These are phyloP conservation scores for Cotesia chilonis DNA, from an alignment of 1,140 invertebrate species.

Conservation along the genomic window DNA sequence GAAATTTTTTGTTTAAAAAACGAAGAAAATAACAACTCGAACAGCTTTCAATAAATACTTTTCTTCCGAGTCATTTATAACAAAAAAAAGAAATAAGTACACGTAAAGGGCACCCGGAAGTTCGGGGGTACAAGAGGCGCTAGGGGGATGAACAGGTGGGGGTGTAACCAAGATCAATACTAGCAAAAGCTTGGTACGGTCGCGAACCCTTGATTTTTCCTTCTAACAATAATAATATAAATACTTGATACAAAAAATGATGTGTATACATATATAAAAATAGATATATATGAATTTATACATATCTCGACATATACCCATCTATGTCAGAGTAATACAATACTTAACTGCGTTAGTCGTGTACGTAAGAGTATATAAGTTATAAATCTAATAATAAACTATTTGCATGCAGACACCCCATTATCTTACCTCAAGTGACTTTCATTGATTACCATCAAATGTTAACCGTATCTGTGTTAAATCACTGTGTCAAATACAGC, in stretches of 20 bases:
- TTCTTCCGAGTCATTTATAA: not conserved
- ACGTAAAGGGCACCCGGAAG: slow-evolving; percentile 24
- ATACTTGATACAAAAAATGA: slow-evolving; percentile 10
- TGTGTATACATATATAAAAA: too few species aligned
- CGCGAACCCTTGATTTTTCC: slow-evolving; percentile 32
- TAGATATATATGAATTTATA: too few species aligned
- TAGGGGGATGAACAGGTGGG: slow-evolving; percentile 22
- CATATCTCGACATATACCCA: too few species aligned
- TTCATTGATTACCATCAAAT: slow-evolving; percentile 13
- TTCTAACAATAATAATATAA: not conserved
- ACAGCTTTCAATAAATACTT: not conserved
- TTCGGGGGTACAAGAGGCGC: slow-evolving; percentile 30
- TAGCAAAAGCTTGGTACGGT: slow-evolving; percentile 41
- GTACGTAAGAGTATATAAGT: too few species aligned
- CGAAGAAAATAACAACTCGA: too few species aligned
- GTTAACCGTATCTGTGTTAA: slow-evolving; percentile 11
- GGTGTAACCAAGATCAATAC: slow-evolving; percentile 40
- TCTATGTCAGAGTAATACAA: too few species aligned
- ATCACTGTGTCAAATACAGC: slow-evolving; percentile 9
- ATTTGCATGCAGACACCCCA: slow-evolving; percentile 11
- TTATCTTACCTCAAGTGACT: slow-evolving; percentile 32
- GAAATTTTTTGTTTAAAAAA: too few species aligned
- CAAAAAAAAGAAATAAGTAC: not conserved
- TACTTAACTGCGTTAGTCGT: too few species aligned
- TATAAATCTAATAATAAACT: not conserved